Base-by-base conservation (phyloP, 2,797 vertebrate species). In the Anguilla anguilla region DNA sequence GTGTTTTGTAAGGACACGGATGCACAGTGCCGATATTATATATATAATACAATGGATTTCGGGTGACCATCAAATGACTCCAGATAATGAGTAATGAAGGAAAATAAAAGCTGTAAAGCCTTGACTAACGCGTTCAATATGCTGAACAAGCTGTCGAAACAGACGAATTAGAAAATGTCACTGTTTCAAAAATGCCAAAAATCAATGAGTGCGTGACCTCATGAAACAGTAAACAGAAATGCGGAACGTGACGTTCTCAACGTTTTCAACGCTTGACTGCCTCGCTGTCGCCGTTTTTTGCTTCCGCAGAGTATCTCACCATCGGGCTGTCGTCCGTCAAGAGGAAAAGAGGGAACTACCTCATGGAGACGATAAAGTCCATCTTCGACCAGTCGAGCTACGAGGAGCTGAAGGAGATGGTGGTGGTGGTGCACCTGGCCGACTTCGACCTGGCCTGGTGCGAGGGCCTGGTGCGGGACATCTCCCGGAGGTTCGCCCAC, bases 341-440 rank as follows among this genome's bases (percentile, higher is more conserved):
- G 92, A 94, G 98, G 88, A 98, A 97, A 95, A 97, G 97, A 89
- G 98, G 99, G 84, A 99, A 97, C 89, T 99, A 99, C 92, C 97
- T 99, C n/a, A 96, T 99, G 84, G 98, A 99, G 89, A 99, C 99
- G 4, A 99, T 99, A 93, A 99, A 98, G 87, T 99, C 99, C 43
- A 98, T 99, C 95, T 99, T 99, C 93, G 99, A 99, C 89, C 98
- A 99, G 92, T 99, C 98, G 90, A 99, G 98, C 90, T 99, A 99
- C 0, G 99, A 99, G 92, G 99, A 99, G 39, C 95, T 99, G 83
- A 98, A 98, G 88, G 98, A 99, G 96, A 99, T 99, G 0, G 95
- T 98, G 67, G 98, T 99, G 3, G 98, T 99, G 85, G 98, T 99
- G 87, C 98, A 99, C 86, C 93, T 99, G 88, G 98, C 98, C 6